Evolutionary conservation across 1,140 invertebrate species (phyloP).

Genomic region (Mylabris phalerata): DNA sequence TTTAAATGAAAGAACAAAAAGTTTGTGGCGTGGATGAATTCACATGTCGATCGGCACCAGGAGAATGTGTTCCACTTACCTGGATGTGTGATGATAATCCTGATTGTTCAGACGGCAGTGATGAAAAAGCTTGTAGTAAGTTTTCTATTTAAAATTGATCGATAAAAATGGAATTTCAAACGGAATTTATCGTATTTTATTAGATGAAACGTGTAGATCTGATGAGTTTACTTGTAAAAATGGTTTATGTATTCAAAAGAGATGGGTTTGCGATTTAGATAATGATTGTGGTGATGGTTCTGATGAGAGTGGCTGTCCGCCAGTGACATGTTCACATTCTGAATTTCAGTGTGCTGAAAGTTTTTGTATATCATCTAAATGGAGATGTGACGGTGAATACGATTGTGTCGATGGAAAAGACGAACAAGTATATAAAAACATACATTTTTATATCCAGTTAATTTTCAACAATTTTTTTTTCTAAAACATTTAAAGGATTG

Average conservation of each 20-base stretch:
- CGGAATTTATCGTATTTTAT: slow-evolving; percentile 13
- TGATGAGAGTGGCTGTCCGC: slow-evolving; percentile 71
- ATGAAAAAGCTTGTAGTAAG: slow-evolving; percentile 85
- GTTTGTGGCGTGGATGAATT: slow-evolving; percentile 81
- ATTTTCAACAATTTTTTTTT: too few species aligned
- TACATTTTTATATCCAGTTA: too few species aligned
- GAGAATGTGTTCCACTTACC: slow-evolving; percentile 80
- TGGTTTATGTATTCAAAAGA: slow-evolving; percentile 78
- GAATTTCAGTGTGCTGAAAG: slow-evolving; percentile 63
- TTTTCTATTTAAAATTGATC: slow-evolving; percentile 17
- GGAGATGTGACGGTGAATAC: slow-evolving; percentile 80
- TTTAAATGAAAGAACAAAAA: slow-evolving; percentile 53
- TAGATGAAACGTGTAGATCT: slow-evolving; percentile 78
- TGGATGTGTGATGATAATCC: slow-evolving; percentile 87
- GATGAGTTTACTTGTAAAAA: slow-evolving; percentile 87
- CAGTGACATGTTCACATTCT: slow-evolving; percentile 56
- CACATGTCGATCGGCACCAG: slow-evolving; percentile 67
- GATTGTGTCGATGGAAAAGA: slow-evolving; percentile 78
- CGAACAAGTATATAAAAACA: slow-evolving; percentile 55
- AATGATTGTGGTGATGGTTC: slow-evolving; percentile 79
- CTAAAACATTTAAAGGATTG: slow-evolving; percentile 45
- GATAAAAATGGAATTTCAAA: neutral
- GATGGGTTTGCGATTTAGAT: slow-evolving; percentile 83
- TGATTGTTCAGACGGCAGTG: slow-evolving; percentile 83
- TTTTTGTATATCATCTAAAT: slow-evolving; percentile 63